Percentiles rank a stretch among this genome's conserved stretches.
Evolutionary conservation across 1,140 invertebrate genomes (phyloP).

Genomic region (Colletes gigas): DNA sequence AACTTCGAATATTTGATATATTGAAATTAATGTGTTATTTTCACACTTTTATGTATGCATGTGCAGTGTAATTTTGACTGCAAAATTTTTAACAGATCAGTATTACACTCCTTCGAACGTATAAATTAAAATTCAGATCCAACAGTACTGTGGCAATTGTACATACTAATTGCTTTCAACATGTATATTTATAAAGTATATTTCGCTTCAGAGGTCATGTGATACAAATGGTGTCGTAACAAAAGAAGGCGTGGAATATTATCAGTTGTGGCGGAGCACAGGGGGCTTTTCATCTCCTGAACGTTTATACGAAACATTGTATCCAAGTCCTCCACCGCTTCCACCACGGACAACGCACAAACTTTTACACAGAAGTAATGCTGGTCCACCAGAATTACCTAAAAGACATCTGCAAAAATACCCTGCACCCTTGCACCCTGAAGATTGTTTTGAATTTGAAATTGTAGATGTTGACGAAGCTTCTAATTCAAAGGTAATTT

Average conservation of each 20-base stretch:
- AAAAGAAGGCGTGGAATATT: slow-evolving; percentile 77
- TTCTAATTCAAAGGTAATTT: slow-evolving; percentile 73
- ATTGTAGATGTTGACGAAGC: slow-evolving; percentile 89
- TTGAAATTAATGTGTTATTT: slow-evolving; percentile 1
- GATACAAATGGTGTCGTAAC: slow-evolving; percentile 65
- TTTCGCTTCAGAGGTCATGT: slow-evolving; percentile 64
- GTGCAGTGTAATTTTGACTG: background rate
- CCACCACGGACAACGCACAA: slow-evolving; percentile 82
- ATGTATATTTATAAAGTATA: slow-evolving; percentile 2
- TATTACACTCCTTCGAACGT: slow-evolving; percentile 34
- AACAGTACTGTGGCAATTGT: background rate
- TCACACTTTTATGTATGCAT: slow-evolving; percentile 1
- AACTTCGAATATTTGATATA: background rate
- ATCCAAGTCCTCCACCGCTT: slow-evolving; percentile 80
- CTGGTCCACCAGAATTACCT: slow-evolving; percentile 77
- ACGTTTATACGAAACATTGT: slow-evolving; percentile 71
- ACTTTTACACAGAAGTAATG: slow-evolving; percentile 84
- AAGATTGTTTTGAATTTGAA: slow-evolving; percentile 89
- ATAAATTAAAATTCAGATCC: background rate
- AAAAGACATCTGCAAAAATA: slow-evolving; percentile 82
- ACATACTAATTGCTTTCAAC: background rate
- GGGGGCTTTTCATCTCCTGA: slow-evolving; percentile 71
- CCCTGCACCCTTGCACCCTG: slow-evolving; percentile 78
- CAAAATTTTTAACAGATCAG: background rate
- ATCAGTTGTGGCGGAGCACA: slow-evolving; percentile 80